Conservation (phyloP, 2,888 invertebrate genomes). For the Parascotia fuliginaria region DNA sequence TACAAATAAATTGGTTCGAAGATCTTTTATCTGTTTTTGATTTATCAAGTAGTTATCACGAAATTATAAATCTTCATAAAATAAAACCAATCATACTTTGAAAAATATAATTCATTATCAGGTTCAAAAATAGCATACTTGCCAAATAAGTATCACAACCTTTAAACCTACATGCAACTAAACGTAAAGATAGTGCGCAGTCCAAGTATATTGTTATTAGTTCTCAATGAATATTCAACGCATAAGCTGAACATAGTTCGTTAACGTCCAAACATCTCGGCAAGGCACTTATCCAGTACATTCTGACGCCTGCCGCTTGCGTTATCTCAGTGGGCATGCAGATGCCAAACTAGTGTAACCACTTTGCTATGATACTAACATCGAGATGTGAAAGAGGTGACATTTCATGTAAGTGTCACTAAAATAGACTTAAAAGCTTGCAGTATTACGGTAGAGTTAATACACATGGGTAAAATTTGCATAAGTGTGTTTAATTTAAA, state of each 20-base stretch:
- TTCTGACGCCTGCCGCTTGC: conserved; percentile 43
- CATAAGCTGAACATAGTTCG: conserved; percentile 39
- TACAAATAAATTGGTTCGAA: too few species aligned
- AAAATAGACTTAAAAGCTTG: background rate
- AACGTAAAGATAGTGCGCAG: conserved; percentile 19
- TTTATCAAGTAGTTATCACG: too few species aligned
- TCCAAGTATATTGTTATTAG: conserved; percentile 36
- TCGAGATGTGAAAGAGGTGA: background rate
- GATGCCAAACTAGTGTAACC: conserved; percentile 36
- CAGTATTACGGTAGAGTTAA: too few species aligned
- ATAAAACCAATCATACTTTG: too few species aligned
- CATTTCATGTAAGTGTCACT: background rate
- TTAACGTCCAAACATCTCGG: conserved; percentile 44
- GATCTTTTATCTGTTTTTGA: too few species aligned
- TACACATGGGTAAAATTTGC: too few species aligned
- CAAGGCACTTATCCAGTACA: conserved; percentile 48
- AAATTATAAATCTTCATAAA: too few species aligned
- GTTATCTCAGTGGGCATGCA: conserved; percentile 53
- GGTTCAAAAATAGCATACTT: too few species aligned
- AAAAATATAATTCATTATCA: too few species aligned
- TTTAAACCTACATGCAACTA: too few species aligned
- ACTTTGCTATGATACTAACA: conserved; percentile 8
- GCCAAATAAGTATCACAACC: too few species aligned
- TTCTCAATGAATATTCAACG: conserved; percentile 41
- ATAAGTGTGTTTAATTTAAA: too few species aligned